Base-by-base conservation (phyloP, 92 coral and sea anemone genomes). In the Actinostola sp. region DNA sequence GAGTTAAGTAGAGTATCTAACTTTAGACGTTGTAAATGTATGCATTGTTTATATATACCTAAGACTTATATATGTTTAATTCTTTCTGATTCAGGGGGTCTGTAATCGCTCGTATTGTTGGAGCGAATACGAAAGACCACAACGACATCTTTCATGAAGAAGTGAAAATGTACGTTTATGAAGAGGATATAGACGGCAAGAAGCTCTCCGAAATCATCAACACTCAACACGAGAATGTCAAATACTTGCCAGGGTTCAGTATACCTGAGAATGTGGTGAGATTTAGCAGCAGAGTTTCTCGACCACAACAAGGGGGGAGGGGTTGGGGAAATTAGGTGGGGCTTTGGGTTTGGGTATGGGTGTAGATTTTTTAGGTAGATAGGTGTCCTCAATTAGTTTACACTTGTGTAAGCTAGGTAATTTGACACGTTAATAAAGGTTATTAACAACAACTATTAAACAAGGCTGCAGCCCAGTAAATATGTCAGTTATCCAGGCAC, bases 131-230 rank as follows among this genome's bases (percentile, higher is more conserved):
- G 50, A 85, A 79, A 42, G 90, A 82, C 2, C 93, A 94, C 54
- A 90, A 90, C n/a, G 89, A 91, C 29, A 51, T 83, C 12, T 94
- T 91, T 70, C 79, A 83, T 26, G 80, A 92, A 66, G 79, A 86
- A 61, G 97, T 94, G 34, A 79, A 85, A 48, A 94, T 94, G 98
- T 94, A 88, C 63, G 96, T 90, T 15, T 91, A 88, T 66, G 97
- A 94, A 77, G 98, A 94, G 67, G 58, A 88, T 32, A 65, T 94
- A 39, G 97, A 92, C 43, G 98, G 92, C 17, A 87, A 67, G 66
- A 91, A 91, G 53, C 89, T 94, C 45, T 88, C 98, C 14, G 97
- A 94, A 29, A 91, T 94, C 59, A 94, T 94, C 61, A 94, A 91
- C 76, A 79, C 90, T 17, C 82, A 94, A 60, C 98, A 94, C 53